Percentiles rank a stretch among this genome's conserved stretches.
Evolutionary conservation across 2,888 invertebrate genomes (phyloP).

Genomic region (Cephus spinipes): DNA sequence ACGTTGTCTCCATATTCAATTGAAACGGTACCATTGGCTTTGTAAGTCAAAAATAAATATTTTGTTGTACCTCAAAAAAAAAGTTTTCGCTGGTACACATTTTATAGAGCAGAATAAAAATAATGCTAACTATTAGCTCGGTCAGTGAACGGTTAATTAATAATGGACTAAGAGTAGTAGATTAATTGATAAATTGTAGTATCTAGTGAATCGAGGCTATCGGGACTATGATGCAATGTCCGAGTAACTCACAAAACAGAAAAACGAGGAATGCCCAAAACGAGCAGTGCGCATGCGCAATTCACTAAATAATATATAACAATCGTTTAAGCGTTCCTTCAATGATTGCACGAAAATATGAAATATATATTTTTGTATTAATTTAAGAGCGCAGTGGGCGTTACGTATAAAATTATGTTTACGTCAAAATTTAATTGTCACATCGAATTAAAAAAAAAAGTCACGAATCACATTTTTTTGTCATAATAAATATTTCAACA

Average conservation of each 20-base stretch:
- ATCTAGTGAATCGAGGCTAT: slow-evolving; percentile 47
- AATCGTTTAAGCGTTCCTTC: slow-evolving; percentile 30
- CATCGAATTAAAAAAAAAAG: neutral
- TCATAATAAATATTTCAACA: neutral
- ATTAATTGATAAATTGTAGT: slow-evolving; percentile 35
- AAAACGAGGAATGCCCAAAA: slow-evolving; percentile 31
- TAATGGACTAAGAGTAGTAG: slow-evolving; percentile 28
- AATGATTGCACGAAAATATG: slow-evolving; percentile 27
- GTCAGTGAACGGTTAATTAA: slow-evolving; percentile 26
- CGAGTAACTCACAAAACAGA: slow-evolving; percentile 33
- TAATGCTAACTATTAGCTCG: slow-evolving; percentile 23
- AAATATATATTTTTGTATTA: slow-evolving; percentile 17
- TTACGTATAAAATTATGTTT: neutral
- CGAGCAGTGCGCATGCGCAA: slow-evolving; percentile 1
- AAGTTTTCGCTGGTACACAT: neutral
- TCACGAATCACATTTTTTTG: slow-evolving; percentile 6
- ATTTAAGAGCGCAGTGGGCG: slow-evolving; percentile 6
- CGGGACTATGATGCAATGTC: slow-evolving; percentile 52
- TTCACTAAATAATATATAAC: slow-evolving; percentile 6
- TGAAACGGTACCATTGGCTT: neutral
- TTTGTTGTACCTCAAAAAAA: neutral
- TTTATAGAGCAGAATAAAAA: neutral
- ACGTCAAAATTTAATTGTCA: neutral
- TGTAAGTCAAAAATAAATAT: neutral
- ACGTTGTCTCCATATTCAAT: too few species aligned